These are phyloP conservation scores for Cantharis nigra DNA, from an alignment of 2,888 invertebrate species.

Conservation along the genomic window DNA sequence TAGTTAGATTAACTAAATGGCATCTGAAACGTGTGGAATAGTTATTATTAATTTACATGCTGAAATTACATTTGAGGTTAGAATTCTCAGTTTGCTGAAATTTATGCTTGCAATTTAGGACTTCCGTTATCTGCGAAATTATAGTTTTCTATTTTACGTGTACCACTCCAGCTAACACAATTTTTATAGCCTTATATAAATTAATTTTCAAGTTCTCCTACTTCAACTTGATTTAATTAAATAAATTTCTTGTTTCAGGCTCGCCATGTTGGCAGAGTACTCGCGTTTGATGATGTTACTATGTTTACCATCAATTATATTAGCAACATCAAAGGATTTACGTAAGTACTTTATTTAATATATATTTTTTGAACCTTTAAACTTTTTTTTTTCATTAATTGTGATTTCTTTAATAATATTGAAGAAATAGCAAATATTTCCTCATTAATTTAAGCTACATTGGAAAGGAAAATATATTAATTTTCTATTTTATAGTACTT, in stretches of 20 bases:
- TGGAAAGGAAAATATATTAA: neutral
- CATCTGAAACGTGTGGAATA: conserved; percentile 18
- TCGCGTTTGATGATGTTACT: conserved; percentile 46
- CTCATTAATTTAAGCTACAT: neutral
- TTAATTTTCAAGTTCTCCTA: neutral
- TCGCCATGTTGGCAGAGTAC: conserved; percentile 47
- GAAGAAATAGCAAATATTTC: neutral
- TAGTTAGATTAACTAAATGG: conserved; percentile 24
- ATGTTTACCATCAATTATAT: conserved; percentile 47
- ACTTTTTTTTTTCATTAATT: neutral
- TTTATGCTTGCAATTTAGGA: conserved; percentile 20
- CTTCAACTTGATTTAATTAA: neutral
- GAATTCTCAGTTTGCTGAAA: conserved; percentile 12
- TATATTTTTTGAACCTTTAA: neutral
- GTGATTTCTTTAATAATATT: neutral
- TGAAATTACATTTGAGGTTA: conserved; percentile 24
- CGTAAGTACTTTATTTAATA: conserved; percentile 42
- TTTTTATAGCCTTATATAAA: neutral
- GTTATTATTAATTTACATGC: conserved; percentile 24
- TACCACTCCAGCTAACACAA: neutral
- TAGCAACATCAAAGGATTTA: conserved; percentile 48
- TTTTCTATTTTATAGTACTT: neutral
- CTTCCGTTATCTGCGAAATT: conserved; percentile 11
- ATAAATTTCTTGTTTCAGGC: conserved; percentile 13
- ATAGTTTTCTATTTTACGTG: conserved; percentile 12